Conservation (phyloP, 1,140 invertebrate species). For the Tetragnatha versicolor region DNA sequence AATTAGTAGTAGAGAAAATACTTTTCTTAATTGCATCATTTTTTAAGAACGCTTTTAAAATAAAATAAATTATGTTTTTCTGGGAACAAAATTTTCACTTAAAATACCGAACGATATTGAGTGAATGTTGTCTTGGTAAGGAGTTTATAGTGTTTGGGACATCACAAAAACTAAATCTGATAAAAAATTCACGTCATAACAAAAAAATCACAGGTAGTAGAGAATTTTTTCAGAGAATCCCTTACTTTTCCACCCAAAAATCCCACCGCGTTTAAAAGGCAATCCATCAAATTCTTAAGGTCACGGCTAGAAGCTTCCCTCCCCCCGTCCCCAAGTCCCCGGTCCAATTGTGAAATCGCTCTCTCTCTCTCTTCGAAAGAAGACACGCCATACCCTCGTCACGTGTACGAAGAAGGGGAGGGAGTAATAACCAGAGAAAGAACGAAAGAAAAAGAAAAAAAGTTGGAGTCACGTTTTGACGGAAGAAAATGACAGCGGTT, state of each 20-base stretch:
- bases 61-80: too few relatives aligned
- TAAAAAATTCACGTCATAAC: too few relatives aligned
- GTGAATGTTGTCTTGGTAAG: too few relatives aligned
- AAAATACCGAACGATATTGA: too few relatives aligned
- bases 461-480: slow-evolving; percentile 48
- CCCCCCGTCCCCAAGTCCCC: neutral
- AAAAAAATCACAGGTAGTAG: neutral
- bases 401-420: slow-evolving; percentile 14
- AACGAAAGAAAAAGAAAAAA: slow-evolving; percentile 1
- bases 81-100: too few relatives aligned
- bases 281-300: slow-evolving; percentile 55
- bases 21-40: too few relatives aligned
- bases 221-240: neutral
- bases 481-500: slow-evolving; percentile 28
- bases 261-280: slow-evolving; percentile 37
- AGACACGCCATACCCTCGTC: slow-evolving; percentile 26
- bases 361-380: slow-evolving; percentile 9
- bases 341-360: slow-evolving; percentile 40
- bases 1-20: too few relatives aligned
- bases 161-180: too few relatives aligned
- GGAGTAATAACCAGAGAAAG: slow-evolving; percentile 6
- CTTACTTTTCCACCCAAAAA: neutral
- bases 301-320: slow-evolving; percentile 23
- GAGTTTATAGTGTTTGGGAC: too few relatives aligned
- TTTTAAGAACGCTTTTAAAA: too few relatives aligned